Evolutionary conservation across 2,113 vertebrate species (phyloP).

Genomic region (Mus pahari): DNA sequence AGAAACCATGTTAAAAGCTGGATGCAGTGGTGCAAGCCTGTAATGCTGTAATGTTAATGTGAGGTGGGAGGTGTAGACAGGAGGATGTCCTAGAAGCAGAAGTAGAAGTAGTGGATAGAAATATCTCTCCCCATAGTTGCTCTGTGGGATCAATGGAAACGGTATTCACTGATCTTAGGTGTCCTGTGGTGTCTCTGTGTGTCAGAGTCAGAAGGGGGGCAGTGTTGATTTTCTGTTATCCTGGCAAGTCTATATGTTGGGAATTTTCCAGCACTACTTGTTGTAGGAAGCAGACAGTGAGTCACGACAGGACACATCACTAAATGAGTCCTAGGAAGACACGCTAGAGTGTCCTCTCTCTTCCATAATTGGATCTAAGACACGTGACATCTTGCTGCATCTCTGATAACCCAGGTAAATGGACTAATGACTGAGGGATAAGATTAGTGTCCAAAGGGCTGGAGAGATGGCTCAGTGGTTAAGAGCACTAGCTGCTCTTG

Average conservation of each 20-base stretch:
- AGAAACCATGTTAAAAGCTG: rapidly evolving
- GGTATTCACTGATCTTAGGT: background rate
- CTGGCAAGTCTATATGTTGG: background rate
- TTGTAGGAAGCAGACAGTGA: background rate
- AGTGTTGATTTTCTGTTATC: background rate
- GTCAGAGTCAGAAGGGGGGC: background rate
- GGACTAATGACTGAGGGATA: background rate
- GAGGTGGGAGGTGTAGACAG: background rate
- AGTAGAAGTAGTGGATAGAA: background rate
- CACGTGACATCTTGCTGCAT: background rate
- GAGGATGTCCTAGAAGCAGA: background rate
- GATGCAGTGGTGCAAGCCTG: background rate
- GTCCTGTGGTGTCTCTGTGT: background rate
- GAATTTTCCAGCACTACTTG: background rate
- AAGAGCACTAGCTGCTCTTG: background rate
- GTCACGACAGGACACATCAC: background rate
- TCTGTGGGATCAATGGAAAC: background rate
- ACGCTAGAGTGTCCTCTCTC: background rate
- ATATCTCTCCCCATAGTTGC: background rate
- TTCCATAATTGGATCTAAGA: no score
- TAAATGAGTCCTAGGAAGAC: background rate
- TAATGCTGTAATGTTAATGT: background rate
- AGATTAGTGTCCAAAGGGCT: background rate
- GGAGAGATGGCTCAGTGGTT: background rate
- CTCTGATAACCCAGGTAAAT: background rate